These are phyloP conservation scores for Linurgus olivaceus DNA, from an alignment of 2,797 vertebrate genomes.

Conservation along the genomic window DNA sequence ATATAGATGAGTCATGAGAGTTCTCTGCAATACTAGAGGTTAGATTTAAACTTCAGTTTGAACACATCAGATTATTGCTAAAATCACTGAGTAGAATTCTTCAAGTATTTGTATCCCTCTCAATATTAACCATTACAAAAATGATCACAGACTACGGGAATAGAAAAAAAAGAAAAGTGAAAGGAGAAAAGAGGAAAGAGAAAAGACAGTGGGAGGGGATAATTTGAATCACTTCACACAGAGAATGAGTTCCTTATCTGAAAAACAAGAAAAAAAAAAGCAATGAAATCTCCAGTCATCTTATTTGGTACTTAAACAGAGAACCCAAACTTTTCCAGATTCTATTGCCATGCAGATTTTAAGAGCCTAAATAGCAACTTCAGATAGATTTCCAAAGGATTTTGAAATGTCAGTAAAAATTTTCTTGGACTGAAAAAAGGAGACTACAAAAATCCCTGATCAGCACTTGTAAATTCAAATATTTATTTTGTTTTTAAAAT, in stretches of 20 bases:
- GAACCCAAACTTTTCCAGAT: background rate
- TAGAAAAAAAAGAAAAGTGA: background rate
- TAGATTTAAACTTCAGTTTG: background rate
- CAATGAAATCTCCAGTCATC: background rate
- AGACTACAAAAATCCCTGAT: constrained; percentile 7
- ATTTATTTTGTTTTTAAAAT: constrained; percentile 4
- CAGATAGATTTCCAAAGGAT: background rate
- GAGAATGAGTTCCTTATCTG: background rate
- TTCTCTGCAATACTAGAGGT: background rate
- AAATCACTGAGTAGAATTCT: constrained; percentile 10
- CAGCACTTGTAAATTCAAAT: constrained; percentile 39
- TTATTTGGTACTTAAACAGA: background rate
- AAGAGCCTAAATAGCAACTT: background rate
- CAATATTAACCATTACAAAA: background rate
- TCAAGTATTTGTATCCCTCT: background rate
- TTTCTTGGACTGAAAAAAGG: background rate
- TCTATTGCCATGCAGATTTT: background rate
- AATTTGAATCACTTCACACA: background rate
- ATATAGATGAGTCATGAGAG: background rate
- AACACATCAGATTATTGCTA: background rate
- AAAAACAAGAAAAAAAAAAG: background rate
- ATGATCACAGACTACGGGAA: background rate
- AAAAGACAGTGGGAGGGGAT: background rate
- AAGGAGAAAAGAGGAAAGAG: background rate
- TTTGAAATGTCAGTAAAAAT: constrained; percentile 26